Conservation (phyloP, 2,113 vertebrate genomes). For the Halichoerus grypus region DNA sequence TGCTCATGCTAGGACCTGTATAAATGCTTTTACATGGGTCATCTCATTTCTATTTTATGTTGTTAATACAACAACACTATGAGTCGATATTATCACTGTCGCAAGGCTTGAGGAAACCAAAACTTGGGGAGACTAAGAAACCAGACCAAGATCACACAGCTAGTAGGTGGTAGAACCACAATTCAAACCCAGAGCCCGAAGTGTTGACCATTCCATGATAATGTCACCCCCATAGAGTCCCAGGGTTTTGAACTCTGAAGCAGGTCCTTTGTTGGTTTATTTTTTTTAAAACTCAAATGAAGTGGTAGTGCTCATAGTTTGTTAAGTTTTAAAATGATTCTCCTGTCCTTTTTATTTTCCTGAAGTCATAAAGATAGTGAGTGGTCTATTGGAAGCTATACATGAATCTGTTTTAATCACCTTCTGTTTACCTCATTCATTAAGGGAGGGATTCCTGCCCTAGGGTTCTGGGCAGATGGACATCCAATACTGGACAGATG, state of each 20-base stretch:
- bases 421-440: not conserved
- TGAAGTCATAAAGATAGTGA: not conserved
- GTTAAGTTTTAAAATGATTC: not conserved
- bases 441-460: not conserved
- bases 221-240: not conserved
- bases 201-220: not conserved
- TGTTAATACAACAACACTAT: not conserved
- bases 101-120: not conserved
- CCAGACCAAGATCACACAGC: not conserved
- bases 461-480: not conserved
- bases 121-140: not conserved
- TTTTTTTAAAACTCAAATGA: not conserved
- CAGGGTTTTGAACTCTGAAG: slow-evolving; percentile 14
- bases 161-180: not conserved
- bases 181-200: not conserved
- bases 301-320: not conserved
- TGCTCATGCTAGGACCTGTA: not conserved
- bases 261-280: not conserved
- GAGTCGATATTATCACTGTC: not conserved
- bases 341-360: not conserved
- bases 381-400: not conserved
- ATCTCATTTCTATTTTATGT: not conserved
- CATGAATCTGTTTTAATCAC: not conserved
- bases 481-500: not conserved
- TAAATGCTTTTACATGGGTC: not conserved